A percentile compares a stretch with the other conserved stretches of the same genome.
Evolutionary conservation across 2,888 invertebrate genomes (phyloP).

Genomic region (Drosophila prolongata): DNA sequence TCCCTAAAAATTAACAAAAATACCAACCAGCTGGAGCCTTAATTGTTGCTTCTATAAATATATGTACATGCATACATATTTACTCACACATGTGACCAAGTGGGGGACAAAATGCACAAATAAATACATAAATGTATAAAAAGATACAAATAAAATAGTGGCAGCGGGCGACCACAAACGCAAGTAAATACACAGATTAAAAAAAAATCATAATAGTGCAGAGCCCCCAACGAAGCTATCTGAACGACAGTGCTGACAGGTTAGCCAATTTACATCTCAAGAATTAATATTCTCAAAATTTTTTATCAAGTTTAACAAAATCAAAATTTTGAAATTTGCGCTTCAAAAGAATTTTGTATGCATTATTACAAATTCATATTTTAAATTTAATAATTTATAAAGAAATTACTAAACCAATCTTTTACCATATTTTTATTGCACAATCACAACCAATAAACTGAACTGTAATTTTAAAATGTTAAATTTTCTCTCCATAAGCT

Average conservation of each 20-base stretch:
- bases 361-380: too few relatives aligned
- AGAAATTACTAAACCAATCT: too few relatives aligned
- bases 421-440: too few relatives aligned
- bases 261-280: neutral
- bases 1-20: conserved; percentile 26
- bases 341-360: too few relatives aligned
- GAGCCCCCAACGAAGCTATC: conserved; percentile 3
- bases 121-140: conserved; percentile 7
- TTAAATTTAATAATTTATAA: too few relatives aligned
- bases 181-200: conserved; percentile 7
- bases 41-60: conserved; percentile 40
- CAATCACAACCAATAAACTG: too few relatives aligned
- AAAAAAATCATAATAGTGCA: conserved; percentile 9
- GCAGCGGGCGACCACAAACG: conserved; percentile 22
- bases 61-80: too few relatives aligned
- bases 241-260: neutral
- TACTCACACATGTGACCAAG: conserved; percentile 12
- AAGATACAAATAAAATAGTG: conserved; percentile 16
- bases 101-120: conserved; percentile 19
- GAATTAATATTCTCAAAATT: neutral
- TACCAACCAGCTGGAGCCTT: conserved; percentile 16
- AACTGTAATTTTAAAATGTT: too few relatives aligned
- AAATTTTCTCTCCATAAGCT: too few relatives aligned
- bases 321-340: too few relatives aligned
- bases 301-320: too few relatives aligned